These are phyloP conservation scores for Anagrus nilaparvatae DNA, from an alignment of 1,140 invertebrate genomes.

Conservation along the genomic window DNA sequence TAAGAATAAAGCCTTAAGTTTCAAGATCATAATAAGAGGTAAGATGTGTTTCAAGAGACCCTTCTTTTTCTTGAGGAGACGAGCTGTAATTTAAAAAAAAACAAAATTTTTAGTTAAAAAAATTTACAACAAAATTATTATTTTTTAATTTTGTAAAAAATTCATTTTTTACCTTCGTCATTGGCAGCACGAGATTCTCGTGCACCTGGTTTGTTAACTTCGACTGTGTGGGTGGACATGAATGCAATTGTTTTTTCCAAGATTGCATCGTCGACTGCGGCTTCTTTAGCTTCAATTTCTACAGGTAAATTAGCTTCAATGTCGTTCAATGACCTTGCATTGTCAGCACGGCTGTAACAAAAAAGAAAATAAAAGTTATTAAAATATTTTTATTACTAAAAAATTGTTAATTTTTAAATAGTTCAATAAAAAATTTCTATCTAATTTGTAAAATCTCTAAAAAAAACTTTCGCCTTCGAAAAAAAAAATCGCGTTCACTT, in stretches of 20 bases:
- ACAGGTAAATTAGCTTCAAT: slow-evolving; percentile 48
- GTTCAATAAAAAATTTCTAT: too few species aligned
- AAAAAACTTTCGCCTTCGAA: too few species aligned
- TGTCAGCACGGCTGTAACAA: slow-evolving; percentile 37
- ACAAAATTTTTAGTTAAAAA: too few species aligned
- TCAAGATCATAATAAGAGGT: slow-evolving; percentile 62
- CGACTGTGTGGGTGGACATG: slow-evolving; percentile 66
- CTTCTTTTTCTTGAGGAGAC: slow-evolving; percentile 56
- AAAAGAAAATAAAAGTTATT: too few species aligned
- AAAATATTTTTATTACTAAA: too few species aligned
- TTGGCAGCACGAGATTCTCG: slow-evolving; percentile 50
- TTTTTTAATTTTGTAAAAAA: too few species aligned
- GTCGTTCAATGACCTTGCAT: slow-evolving; percentile 44
- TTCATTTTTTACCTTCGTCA: slow-evolving; percentile 39
- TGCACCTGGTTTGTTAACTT: slow-evolving; percentile 69
- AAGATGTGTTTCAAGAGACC: slow-evolving; percentile 48
- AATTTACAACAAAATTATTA: too few species aligned
- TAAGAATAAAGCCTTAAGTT: slow-evolving; percentile 67
- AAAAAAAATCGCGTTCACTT: too few species aligned
- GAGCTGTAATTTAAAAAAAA: slow-evolving; percentile 33
- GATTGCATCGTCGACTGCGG: slow-evolving; percentile 62
- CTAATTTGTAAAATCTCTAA: too few species aligned
- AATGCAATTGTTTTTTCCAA: slow-evolving; percentile 63
- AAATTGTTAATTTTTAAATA: too few species aligned
- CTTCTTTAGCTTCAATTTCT: slow-evolving; percentile 59